A percentile compares a stretch with the other conserved stretches of the same genome.
These are phyloP conservation scores for Limnephilus lunatus DNA, from an alignment of 2,888 invertebrate genomes.

Conservation along the genomic window DNA sequence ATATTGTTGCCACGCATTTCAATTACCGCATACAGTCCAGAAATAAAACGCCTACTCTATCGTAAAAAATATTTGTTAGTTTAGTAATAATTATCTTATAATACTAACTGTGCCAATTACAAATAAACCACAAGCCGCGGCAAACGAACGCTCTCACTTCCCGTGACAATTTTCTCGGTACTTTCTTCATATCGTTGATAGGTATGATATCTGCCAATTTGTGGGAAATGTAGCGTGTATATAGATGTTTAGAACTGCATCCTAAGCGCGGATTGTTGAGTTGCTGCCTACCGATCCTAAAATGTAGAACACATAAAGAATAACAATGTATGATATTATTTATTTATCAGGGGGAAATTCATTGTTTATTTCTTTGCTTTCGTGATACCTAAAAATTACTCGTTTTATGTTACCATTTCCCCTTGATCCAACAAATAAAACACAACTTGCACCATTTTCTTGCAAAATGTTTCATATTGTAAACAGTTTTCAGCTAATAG, in stretches of 20 bases:
- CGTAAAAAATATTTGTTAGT: not conserved
- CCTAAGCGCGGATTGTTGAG: not conserved
- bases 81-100: not conserved
- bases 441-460: too few species aligned
- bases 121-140: slow-evolving; percentile 8
- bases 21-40: not conserved
- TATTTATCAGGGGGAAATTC: too few species aligned
- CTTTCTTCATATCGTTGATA: not conserved
- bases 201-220: not conserved
- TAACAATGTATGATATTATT: too few species aligned
- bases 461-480: too few species aligned
- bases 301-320: too few species aligned
- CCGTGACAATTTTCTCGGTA: not conserved
- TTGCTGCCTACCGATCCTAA: not conserved
- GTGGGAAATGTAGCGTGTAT: not conserved
- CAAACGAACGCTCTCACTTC: slow-evolving; percentile 9
- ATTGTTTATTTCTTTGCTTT: too few species aligned
- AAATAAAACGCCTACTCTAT: not conserved
- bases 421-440: too few species aligned
- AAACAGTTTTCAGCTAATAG: too few species aligned
- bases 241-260: not conserved
- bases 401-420: too few species aligned
- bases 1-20: not conserved
- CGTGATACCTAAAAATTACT: too few species aligned
- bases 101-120: slow-evolving; percentile 4